Evolutionary conservation across 2,113 vertebrate genomes (phyloP), one percentile per base, ranked within the genome.

Genomic region (Lathamus discolor): DNA sequence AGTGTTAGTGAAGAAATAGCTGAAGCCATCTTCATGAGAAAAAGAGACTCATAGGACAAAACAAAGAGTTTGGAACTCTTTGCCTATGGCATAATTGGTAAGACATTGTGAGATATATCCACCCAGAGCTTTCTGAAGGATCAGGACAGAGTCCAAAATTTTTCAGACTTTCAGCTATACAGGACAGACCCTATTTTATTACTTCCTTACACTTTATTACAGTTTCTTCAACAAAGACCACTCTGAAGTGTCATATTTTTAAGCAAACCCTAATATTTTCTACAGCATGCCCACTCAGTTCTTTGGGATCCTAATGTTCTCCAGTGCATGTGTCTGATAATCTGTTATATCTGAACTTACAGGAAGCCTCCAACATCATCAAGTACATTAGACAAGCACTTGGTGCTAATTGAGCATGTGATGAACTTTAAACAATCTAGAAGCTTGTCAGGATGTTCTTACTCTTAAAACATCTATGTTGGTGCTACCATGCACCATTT

Each of bases 371-470:
- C 83, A 35, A 57, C 10, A 46, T 52, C 35, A 67, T 8, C 16
- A 82, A 64, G 23, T 48, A 44, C 11, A 28, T 80, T 48, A 75
- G 55, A 35, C 13, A 91, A 86, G 3, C 20, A 29, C 43, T 76
- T 48, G 51, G 6, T 62, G 25, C 12, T 72, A 83, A 39, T 11
- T 44, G 7, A 57, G 16, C 6, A 44, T 41, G 8, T 39, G n/a
- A 49, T 59, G 41, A 83, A 64, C 20, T 79, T 76, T 27, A 59
- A 55, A 57, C 64, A 25, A 59, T 31, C 12, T 75, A n/a, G 29
- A 83, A 67, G 8, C 0, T 3, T 68, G 46, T 44, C 25, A n/a
- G 1, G 0, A 20, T 35, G 1, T 24, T 75, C 11, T 70, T 69
- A 35, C 29, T 70, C 20, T 88, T 91, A 37, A 24, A 80, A 63